Evolutionary conservation across 1,140 invertebrate species (phyloP).

Genomic region (Habropoda laboriosa): DNA sequence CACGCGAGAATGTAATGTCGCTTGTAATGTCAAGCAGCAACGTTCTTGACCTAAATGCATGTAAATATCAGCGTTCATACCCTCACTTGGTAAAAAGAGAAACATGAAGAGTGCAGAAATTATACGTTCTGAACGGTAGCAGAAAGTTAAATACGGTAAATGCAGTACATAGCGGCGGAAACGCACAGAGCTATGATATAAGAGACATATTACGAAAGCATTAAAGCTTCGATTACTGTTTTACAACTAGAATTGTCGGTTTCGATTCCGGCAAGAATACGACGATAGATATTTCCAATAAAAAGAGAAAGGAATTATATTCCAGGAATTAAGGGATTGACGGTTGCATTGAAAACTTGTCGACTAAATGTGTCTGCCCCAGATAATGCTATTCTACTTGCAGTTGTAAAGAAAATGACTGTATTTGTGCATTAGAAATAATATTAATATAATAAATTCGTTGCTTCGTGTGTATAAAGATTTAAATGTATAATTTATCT

Average conservation of each 20-base stretch:
- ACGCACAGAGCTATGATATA: conserved; percentile 7
- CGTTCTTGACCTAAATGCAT: conserved; percentile 78
- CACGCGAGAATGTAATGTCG: conserved; percentile 28
- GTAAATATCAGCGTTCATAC: conserved; percentile 47
- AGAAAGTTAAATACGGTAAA: conserved; percentile 41
- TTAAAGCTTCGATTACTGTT: conserved; percentile 7
- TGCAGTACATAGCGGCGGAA: not conserved
- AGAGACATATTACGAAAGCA: not conserved
- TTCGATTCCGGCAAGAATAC: not conserved
- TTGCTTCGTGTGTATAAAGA: too few relatives aligned
- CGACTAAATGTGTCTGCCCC: too few relatives aligned
- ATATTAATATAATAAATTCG: too few relatives aligned
- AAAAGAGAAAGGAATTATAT: not conserved
- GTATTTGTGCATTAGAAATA: too few relatives aligned
- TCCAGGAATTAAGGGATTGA: not conserved
- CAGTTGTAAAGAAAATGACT: not conserved
- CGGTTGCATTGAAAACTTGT: not conserved
- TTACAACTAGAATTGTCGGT: not conserved
- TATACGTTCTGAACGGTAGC: conserved; percentile 25
- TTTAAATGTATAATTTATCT: too few relatives aligned
- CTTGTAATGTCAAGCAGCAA: conserved; percentile 53
- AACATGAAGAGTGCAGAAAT: conserved; percentile 32
- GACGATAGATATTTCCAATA: not conserved
- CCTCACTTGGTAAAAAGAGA: conserved; percentile 31
- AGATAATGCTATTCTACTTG: not conserved